Conservation (phyloP, 2,113 vertebrate genomes). For the Nerophis ophidion region DNA sequence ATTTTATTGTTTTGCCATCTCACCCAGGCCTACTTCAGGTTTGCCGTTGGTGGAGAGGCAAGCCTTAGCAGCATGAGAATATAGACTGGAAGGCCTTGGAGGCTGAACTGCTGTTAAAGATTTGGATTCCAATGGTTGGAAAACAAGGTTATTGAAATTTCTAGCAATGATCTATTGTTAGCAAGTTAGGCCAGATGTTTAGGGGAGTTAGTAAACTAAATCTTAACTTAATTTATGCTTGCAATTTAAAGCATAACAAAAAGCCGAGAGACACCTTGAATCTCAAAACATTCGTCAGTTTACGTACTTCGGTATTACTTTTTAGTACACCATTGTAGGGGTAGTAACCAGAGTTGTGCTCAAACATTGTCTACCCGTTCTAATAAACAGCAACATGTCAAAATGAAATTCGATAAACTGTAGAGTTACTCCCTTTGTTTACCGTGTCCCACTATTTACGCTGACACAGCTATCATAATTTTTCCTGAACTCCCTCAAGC, state of each 20-base stretch:
- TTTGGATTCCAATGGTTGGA: too few relatives aligned
- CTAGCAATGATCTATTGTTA: not conserved
- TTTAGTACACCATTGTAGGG: not conserved
- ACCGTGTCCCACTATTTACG: not conserved
- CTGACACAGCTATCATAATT: slow-evolving; percentile 1
- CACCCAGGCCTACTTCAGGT: too few relatives aligned
- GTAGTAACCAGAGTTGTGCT: not conserved
- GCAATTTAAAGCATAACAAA: too few relatives aligned
- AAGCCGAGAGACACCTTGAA: not conserved
- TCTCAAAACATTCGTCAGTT: not conserved
- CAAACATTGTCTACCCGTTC: not conserved
- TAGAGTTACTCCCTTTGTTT: slow-evolving; percentile 1
- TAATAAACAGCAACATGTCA: not conserved
- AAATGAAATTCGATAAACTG: not conserved
- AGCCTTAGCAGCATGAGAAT: too few relatives aligned
- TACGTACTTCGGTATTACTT: not conserved
- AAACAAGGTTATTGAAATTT: too few relatives aligned
- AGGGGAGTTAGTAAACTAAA: too few relatives aligned
- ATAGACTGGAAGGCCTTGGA: too few relatives aligned
- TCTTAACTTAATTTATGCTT: too few relatives aligned
- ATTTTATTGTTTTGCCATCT: too few relatives aligned
- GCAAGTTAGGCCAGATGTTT: too few relatives aligned
- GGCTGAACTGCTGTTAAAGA: too few relatives aligned
- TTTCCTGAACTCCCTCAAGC: not conserved
- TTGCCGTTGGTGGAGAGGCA: too few relatives aligned